Evolutionary conservation across 2,888 invertebrate genomes (phyloP), one percentile per base, ranked within the genome.

Genomic region (Tachina grossa): DNA sequence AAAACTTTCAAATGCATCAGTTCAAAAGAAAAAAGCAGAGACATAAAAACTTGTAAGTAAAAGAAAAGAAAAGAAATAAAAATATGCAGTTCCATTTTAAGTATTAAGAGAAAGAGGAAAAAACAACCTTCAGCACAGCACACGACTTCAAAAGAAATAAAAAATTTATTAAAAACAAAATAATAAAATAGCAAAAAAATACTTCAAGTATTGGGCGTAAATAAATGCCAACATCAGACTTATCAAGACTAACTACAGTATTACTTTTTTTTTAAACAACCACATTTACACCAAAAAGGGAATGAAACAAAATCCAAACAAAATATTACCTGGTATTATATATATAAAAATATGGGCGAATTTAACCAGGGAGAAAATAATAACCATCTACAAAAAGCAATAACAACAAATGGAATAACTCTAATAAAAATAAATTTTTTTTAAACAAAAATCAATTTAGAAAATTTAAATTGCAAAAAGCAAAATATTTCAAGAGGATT

Each of bases 1-100:
- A 79, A 85, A 85, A 85, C 71, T 85, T 85, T 78, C 65, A 83
- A 85, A 85, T 85, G 79, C 85, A 83, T 83, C 75, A 83, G 85
- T 66, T 83, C 49, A 79, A 68, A 9, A 16, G 45, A 53, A 43
- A 63, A 22, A 69, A 31, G 9, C n/a, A 53, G 39, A 49, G 66
- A 63, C 11, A 41, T 66, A 51, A 71, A 59, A 14, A 47, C 11
- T 72, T 47, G 22, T 22, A n/a, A 68, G 22, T 16, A 68, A 39
- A 39, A n/a, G 51, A 69, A 63, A 41, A 45, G 16, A 61, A 13
- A n/a, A n/a, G n/a, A n/a, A n/a, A 57, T 63, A 45, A 57, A 57
- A 81, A 66, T 61, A 68, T 43, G n/a, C n/a, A 39, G 41, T 49
- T 47, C 16, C n/a, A 14, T 66, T 57, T 76, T 8, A 79, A 66